These are phyloP conservation scores for Nesoenas mayeri DNA, from an alignment of 2,113 vertebrate genomes.

Conservation along the genomic window DNA sequence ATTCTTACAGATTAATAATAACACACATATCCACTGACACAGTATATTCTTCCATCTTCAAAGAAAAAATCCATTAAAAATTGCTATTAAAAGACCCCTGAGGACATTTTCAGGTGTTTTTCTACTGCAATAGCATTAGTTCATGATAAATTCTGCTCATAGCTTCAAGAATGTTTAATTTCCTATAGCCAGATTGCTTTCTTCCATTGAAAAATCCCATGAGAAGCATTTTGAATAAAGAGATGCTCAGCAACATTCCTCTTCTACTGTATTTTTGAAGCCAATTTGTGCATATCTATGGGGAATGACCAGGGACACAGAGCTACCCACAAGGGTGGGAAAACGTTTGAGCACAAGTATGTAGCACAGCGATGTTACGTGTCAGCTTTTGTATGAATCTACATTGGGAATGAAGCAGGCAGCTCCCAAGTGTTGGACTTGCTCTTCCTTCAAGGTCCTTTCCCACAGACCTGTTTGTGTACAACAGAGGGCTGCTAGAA, in stretches of 20 bases:
- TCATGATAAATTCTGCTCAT: neutral
- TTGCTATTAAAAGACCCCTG: neutral
- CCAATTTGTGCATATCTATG: neutral
- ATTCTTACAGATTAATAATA: neutral
- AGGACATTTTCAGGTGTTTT: constrained; percentile 40
- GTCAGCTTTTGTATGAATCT: neutral
- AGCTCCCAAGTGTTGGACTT: neutral
- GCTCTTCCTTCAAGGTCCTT: neutral
- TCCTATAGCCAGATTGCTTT: constrained; percentile 27
- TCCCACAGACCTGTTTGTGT: neutral
- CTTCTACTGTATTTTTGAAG: neutral
- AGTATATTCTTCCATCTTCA: neutral
- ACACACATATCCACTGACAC: neutral
- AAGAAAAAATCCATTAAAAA: neutral
- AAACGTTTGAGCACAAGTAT: neutral
- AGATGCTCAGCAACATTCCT: neutral
- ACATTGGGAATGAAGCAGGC: neutral
- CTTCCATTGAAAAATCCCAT: neutral
- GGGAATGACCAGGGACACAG: neutral
- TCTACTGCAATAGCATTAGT: neutral
- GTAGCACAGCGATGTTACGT: neutral
- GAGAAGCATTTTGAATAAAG: constrained; percentile 15
- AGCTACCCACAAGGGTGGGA: neutral
- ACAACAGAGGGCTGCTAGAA: neutral
- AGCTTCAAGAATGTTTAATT: constrained; percentile 1